A percentile compares a stretch with the other conserved stretches of the same genome.
Evolutionary conservation across 2,888 invertebrate species (phyloP).

Genomic region (Drosophila recens): DNA sequence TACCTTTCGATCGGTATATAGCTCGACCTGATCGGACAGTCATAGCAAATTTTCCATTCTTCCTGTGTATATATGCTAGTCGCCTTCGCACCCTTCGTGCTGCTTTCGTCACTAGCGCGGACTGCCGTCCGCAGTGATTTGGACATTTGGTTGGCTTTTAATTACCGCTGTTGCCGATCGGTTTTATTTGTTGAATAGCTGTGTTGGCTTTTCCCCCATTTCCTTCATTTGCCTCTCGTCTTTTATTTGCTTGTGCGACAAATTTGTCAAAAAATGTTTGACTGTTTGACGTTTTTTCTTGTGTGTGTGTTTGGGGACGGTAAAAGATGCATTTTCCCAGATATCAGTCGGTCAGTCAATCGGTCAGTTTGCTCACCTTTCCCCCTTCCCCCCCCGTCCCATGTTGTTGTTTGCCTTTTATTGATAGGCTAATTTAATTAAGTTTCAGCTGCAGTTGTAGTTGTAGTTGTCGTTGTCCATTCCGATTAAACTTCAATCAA

Average conservation of each 20-base stretch:
- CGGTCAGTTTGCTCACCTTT: constrained; percentile 56
- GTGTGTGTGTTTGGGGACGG: constrained; percentile 4
- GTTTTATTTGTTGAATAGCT: constrained; percentile 64
- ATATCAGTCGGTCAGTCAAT: constrained; percentile 52
- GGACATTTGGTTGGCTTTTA: constrained; percentile 79
- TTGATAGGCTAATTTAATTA: constrained; percentile 73
- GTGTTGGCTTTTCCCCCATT: background rate
- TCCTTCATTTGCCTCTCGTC: background rate
- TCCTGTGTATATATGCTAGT: too few species aligned
- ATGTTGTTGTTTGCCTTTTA: constrained; percentile 14
- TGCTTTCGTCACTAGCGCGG: too few species aligned
- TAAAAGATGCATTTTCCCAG: constrained; percentile 56
- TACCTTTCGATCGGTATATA: too few species aligned
- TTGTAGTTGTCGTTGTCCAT: constrained; percentile 35
- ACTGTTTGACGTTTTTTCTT: constrained; percentile 15
- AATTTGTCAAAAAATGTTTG: constrained; percentile 64
- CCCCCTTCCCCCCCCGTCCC: too few species aligned
- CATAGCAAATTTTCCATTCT: too few species aligned
- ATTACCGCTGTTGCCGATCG: constrained; percentile 76
- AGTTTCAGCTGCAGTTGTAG: constrained; percentile 38
- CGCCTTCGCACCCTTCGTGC: too few species aligned
- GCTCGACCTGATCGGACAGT: too few species aligned
- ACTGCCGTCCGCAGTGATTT: too few species aligned
- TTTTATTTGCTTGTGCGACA: constrained; percentile 54
- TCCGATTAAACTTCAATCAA: constrained; percentile 81